A percentile compares a stretch with the other conserved stretches of the same genome.
These are phyloP conservation scores for Brienomyrus brachyistius DNA, from an alignment of 2,113 vertebrate species.

Conservation along the genomic window DNA sequence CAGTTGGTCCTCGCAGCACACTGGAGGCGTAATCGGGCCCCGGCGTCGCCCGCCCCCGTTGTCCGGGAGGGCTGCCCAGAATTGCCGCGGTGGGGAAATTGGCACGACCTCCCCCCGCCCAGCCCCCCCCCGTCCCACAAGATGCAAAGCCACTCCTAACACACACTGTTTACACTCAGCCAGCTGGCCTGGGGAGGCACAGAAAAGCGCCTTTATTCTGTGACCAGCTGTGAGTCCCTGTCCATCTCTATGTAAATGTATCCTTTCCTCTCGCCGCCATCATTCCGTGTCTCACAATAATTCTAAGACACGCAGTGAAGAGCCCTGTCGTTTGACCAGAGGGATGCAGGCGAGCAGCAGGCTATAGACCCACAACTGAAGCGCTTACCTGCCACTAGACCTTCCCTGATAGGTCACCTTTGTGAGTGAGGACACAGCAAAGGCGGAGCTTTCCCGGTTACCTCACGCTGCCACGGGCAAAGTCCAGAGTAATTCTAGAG, in stretches of 20 bases:
- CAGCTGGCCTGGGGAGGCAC: background rate
- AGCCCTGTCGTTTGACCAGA: background rate
- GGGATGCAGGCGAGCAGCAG: too few relatives aligned
- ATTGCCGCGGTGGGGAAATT: background rate
- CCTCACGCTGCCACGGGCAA: background rate
- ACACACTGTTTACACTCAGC: background rate
- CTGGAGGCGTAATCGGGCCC: background rate
- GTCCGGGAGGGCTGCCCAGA: background rate
- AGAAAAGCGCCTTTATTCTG: background rate
- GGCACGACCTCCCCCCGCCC: background rate
- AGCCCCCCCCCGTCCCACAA: background rate
- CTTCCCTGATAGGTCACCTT: background rate
- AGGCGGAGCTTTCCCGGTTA: background rate
- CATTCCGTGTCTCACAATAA: background rate
- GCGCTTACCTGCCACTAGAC: background rate
- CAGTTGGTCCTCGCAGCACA: background rate
- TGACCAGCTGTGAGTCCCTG: background rate
- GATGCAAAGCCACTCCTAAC: background rate
- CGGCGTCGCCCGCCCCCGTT: background rate
- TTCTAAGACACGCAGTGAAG: background rate
- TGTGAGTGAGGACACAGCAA: background rate
- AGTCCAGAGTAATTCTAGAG: background rate
- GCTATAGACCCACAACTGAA: background rate
- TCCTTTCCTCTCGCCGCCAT: background rate
- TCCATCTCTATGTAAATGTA: background rate